These are phyloP conservation scores for Drosophila bipectinata DNA, from an alignment of 1,140 invertebrate genomes.

Conservation along the genomic window DNA sequence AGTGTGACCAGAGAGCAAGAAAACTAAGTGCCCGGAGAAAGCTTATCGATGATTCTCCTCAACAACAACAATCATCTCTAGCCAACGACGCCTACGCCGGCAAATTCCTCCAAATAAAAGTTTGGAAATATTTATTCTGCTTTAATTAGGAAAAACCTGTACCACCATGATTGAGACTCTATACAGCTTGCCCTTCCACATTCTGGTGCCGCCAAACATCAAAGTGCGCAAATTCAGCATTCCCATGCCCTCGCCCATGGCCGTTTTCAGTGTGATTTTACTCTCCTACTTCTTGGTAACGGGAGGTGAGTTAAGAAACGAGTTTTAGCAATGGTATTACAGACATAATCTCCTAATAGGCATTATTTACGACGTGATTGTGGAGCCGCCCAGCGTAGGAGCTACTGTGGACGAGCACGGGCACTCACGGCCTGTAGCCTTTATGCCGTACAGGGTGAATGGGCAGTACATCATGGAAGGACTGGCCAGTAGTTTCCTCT, in stretches of 20 bases:
- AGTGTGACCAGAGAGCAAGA: no score
- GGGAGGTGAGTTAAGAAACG: constrained; percentile 90
- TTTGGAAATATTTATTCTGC: neutral
- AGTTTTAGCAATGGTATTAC: neutral
- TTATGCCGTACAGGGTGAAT: constrained; percentile 99
- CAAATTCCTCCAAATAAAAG: constrained; percentile 8
- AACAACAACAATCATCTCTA: constrained; percentile 1
- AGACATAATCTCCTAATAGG: constrained; percentile 85
- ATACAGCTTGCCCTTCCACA: constrained; percentile 91
- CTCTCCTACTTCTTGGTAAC: constrained; percentile 99
- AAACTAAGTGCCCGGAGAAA: neutral
- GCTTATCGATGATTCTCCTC: neutral
- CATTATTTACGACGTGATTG: constrained; percentile 99
- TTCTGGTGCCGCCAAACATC: constrained; percentile 96
- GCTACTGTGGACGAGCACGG: constrained; percentile 98
- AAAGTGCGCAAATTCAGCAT: constrained; percentile 92
- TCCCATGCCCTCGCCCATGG: constrained; percentile 94
- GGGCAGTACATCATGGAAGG: constrained; percentile 99
- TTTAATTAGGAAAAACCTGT: neutral
- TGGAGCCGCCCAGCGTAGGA: constrained; percentile 98
- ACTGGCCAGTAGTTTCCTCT: constrained; percentile 97
- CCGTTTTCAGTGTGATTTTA: constrained; percentile 94
- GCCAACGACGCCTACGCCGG: constrained; percentile 58
- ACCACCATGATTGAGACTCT: constrained; percentile 89
- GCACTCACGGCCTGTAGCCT: constrained; percentile 97